Evolutionary conservation across 2,113 vertebrate genomes (phyloP).

Genomic region (Conger conger): DNA sequence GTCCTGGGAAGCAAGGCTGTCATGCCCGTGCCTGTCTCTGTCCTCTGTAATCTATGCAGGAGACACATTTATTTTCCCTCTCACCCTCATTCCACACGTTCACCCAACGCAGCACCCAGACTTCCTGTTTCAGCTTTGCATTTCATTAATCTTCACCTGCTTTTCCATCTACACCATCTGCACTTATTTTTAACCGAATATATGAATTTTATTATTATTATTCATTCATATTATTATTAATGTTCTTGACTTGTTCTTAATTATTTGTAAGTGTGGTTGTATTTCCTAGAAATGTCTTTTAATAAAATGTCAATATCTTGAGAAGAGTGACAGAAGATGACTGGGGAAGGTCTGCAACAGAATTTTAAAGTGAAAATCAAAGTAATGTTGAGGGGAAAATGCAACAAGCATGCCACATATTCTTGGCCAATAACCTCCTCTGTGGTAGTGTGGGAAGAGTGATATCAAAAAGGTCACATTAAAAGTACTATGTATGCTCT

Average conservation of each 20-base stretch:
- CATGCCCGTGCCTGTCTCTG: not conserved
- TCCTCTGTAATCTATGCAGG: not conserved
- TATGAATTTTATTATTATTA: too few relatives aligned
- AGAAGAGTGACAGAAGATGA: not conserved
- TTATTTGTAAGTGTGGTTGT: conserved; percentile 5
- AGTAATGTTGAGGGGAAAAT: not conserved
- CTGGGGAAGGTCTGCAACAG: conserved; percentile 14
- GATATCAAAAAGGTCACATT: too few relatives aligned
- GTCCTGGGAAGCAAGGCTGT: conserved; percentile 24
- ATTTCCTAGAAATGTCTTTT: not conserved
- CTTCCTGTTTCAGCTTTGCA: not conserved
- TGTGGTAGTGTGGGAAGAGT: too few relatives aligned
- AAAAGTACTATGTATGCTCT: too few relatives aligned
- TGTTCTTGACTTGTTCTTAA: not conserved
- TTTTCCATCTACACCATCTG: not conserved
- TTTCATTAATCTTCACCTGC: not conserved
- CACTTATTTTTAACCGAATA: too few relatives aligned
- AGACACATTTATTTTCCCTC: not conserved
- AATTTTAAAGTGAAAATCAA: conserved; percentile 24
- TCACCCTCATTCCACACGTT: not conserved
- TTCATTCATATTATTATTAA: too few relatives aligned
- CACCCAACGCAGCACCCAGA: not conserved
- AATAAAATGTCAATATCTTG: too few relatives aligned
- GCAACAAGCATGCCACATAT: too few relatives aligned
- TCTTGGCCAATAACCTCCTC: too few relatives aligned